Evolutionary conservation across 1,140 invertebrate genomes (phyloP).

Genomic region (Acromyrmex heyeri): DNA sequence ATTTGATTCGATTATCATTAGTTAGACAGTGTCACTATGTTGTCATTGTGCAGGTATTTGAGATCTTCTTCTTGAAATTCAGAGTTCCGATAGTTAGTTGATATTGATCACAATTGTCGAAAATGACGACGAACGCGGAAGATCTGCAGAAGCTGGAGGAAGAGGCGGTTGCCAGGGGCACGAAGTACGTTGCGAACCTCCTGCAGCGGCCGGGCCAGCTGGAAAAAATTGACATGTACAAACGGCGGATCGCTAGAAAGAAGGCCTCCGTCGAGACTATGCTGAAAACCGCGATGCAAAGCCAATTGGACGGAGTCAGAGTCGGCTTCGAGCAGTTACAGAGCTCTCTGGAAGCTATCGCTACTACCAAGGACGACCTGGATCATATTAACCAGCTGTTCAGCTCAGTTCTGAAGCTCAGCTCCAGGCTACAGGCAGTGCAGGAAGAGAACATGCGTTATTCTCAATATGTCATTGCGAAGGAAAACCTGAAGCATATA

Average conservation of each 20-base stretch:
- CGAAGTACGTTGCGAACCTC: constrained; percentile 97
- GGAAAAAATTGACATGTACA: constrained; percentile 97
- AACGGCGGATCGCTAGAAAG: constrained; percentile 92
- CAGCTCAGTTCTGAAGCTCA: constrained; percentile 90
- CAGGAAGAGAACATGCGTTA: constrained; percentile 97
- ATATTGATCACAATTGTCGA: background rate
- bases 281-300: constrained; percentile 99
- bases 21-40: background rate
- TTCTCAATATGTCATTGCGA: constrained; percentile 98
- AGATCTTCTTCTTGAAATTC: background rate
- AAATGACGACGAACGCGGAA: constrained; percentile 86
- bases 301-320: constrained; percentile 98
- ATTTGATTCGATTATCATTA: background rate
- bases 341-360: constrained; percentile 93
- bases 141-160: constrained; percentile 92
- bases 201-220: constrained; percentile 97
- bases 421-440: constrained; percentile 93
- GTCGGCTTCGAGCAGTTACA: constrained; percentile 97
- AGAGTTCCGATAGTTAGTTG: background rate
- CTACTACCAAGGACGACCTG: constrained; percentile 90
- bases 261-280: constrained; percentile 98
- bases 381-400: constrained; percentile 87
- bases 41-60: background rate
- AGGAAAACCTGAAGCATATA: constrained; percentile 99
- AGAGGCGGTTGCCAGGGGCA: constrained; percentile 93